Base-by-base conservation (phyloP, 2,888 invertebrate genomes). In the Macroteleia sp. region DNA sequence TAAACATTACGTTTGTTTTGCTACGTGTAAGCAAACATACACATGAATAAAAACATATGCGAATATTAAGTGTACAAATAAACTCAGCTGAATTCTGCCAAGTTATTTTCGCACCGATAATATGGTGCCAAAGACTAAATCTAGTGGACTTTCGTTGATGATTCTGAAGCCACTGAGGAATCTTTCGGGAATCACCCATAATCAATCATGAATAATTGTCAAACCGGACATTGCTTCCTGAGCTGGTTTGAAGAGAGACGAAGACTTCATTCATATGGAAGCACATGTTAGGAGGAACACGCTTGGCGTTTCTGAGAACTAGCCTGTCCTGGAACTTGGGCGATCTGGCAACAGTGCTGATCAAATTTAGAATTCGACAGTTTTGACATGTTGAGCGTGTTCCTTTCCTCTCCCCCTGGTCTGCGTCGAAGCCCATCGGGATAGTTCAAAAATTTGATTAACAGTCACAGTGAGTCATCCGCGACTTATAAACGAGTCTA, bases 351-450 rank as follows among this genome's bases (percentile, higher is more conserved):
- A 73, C 73, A 73, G 62, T 57, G 73, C 50, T 64, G 62, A 73
- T 57, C 62, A 73, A 64, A 73, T 57, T 73, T 73, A 62, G 64
- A 64, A 71, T 64, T 73, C 73, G 73, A 73, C 73, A 62, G 57
- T 30, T 73, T 73, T 57, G 73, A 64, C 64, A 46, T 56, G 62
- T 50, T 20, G 12, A 30, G 32, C 59, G 59, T 28, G 44, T 46
- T 10, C 2, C 32, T 10, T 4, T 5, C 32, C 32, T 2, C 4
- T 50, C 32, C 70, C 56, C 39, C 39, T 48, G 48, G 14, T 46
- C 32, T 44, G 41, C 28, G 19, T 44, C 12, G 28, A 59, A 41
- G 34, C 25, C 50, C 25, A 61, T 9, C 71, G 46, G 61, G 71
- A 71, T 54, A 39, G 46, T 44, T 34, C 62, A 39, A 64, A 64